Evolutionary conservation across 1,140 invertebrate genomes (phyloP).

Genomic region (Euwallacea similis): DNA sequence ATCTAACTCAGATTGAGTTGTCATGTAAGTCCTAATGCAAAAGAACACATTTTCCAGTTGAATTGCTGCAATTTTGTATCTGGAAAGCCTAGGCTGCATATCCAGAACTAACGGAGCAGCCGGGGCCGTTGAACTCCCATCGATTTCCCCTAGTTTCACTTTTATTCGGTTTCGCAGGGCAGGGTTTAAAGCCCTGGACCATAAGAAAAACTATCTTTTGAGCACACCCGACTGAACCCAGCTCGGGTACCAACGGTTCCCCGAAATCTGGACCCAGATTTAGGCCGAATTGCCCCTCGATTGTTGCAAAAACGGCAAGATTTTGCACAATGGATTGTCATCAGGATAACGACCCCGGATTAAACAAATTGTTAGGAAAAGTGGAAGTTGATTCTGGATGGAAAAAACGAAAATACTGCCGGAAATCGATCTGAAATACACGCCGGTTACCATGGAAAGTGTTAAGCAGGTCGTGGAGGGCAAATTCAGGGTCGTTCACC

Average conservation of each 20-base stretch:
- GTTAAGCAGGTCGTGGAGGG: slow-evolving; percentile 54
- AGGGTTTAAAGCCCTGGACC: not conserved
- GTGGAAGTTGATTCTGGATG: no score
- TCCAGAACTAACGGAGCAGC: slow-evolving; percentile 28
- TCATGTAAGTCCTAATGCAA: no score
- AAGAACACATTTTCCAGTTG: no score
- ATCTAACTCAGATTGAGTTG: no score
- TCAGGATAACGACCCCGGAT: no score
- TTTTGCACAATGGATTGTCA: no score
- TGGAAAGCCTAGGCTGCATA: slow-evolving; percentile 17
- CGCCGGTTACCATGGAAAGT: slow-evolving; percentile 56
- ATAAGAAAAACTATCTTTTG: not conserved
- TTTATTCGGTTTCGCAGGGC: slow-evolving; percentile 33
- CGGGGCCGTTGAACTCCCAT: slow-evolving; percentile 33
- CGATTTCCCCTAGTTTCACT: slow-evolving; percentile 43
- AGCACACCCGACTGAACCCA: no score
- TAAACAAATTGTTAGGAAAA: no score
- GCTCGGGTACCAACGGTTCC: no score
- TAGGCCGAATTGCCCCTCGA: no score
- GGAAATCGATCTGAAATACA: slow-evolving; percentile 51
- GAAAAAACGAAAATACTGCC: not conserved
- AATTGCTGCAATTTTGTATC: not conserved
- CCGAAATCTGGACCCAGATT: no score
- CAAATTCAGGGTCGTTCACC: slow-evolving; percentile 50
- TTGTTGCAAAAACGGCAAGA: no score